A percentile compares a stretch with the other conserved stretches of the same genome.
Conservation (phyloP, 2,797 vertebrate species). For the Esox lucius region DNA sequence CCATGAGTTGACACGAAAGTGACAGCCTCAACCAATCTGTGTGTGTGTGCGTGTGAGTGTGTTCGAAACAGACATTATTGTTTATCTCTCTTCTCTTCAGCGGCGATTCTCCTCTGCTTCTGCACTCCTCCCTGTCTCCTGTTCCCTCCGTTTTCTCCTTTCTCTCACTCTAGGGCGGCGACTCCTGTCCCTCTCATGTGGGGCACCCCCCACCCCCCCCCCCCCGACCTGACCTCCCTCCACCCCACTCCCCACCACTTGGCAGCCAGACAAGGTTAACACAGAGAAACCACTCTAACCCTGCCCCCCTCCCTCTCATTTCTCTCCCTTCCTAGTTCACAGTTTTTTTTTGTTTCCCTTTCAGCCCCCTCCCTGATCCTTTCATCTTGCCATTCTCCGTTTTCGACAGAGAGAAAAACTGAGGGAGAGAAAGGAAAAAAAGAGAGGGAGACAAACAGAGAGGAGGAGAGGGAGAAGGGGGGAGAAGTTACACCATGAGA, state of each 20-base stretch:
- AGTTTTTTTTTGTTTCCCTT: slow-evolving; percentile 41
- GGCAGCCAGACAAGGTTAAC: slow-evolving; percentile 58
- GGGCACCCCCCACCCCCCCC: slow-evolving; percentile 34
- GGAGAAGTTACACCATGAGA: too few relatives aligned
- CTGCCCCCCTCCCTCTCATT: slow-evolving; percentile 13
- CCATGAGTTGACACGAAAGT: slow-evolving; percentile 11
- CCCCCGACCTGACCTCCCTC: slow-evolving; percentile 32
- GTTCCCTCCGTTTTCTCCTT: neutral
- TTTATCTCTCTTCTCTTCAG: neutral
- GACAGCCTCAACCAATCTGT: neutral
- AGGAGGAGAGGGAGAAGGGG: too few relatives aligned
- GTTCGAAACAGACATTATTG: neutral
- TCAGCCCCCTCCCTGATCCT: slow-evolving; percentile 23
- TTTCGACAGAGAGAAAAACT: neutral
- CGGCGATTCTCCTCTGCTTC: neutral
- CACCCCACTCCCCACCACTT: slow-evolving; percentile 30
- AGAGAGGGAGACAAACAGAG: too few relatives aligned
- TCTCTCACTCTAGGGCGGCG: neutral
- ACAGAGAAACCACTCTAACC: slow-evolving; percentile 43
- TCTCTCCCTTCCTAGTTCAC: slow-evolving; percentile 39
- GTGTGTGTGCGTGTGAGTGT: neutral
- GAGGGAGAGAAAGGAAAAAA: too few relatives aligned
- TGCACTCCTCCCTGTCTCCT: slow-evolving; percentile 8
- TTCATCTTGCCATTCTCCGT: slow-evolving; percentile 45
- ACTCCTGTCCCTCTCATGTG: neutral